Evolutionary conservation across 1,140 invertebrate species (phyloP), one percentile per base, ranked within the genome.

Genomic region (Neodiprion pinetum): DNA sequence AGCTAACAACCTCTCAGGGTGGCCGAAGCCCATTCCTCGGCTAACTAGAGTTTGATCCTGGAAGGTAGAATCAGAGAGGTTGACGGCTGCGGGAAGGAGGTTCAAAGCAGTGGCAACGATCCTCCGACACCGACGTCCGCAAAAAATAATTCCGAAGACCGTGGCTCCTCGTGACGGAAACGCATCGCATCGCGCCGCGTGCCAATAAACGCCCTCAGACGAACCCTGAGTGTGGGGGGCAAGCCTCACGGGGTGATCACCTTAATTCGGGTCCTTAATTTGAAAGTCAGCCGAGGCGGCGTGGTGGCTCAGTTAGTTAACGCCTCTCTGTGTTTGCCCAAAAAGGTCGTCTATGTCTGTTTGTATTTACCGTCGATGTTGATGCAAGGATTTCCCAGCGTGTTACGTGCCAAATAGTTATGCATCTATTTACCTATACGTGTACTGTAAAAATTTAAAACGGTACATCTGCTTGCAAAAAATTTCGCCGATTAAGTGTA

Each of bases 11-110:
- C 75, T 72, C 72, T 72, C 76, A 71, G 65, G 48, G 71, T 69
- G 67, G 67, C 40, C 70, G n/a, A 23, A 23, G 21, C 17, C 49
- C 69, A 17, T 40, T 61, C 48, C 23, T 48, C 78, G 71, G 75
- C 80, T 83, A 84, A 84, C 83, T 82, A 85, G 83, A 85, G 81
- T 82, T 84, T 83, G 81, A 83, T 82, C 79, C 78, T 74, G 67
- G 73, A 76, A 73, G 74, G 76, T 78, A 80, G 80, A 80, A 85
- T 83, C 80, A 79, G 74, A 40, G 28, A 77, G 79, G 78, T 78
- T 78, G 50, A 76, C 70, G 68, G 66, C 73, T 50, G 23, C 65
- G 66, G 23, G 40, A 48, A 21, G 40, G 12, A 14, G 14, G 48
- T 23, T 49, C 48, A 28, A 66, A 72, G 1, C n/a, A 69, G 40